A percentile compares a stretch with the other conserved stretches of the same genome.
These are phyloP conservation scores for Pseudochromis fuscus DNA, from an alignment of 2,797 vertebrate genomes.

Conservation along the genomic window DNA sequence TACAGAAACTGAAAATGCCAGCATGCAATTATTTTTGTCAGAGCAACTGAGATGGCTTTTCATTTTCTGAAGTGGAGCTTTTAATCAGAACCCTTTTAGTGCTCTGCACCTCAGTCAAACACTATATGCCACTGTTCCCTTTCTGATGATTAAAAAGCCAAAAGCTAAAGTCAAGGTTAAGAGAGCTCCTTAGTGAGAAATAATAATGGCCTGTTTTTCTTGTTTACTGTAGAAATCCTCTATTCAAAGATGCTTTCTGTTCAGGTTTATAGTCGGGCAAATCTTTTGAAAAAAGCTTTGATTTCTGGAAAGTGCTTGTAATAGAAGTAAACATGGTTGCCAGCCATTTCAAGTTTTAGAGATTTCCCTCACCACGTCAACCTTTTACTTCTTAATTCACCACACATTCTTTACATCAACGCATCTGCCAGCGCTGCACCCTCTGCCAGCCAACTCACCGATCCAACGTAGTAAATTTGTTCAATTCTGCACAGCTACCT, in stretches of 20 bases:
- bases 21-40: conserved; percentile 43
- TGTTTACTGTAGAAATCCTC: conserved; percentile 14
- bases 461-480: conserved; percentile 30
- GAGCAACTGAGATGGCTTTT: conserved; percentile 50
- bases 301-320: conserved; percentile 24
- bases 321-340: conserved; percentile 29
- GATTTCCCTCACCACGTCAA: conserved; percentile 4
- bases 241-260: conserved; percentile 6
- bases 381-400: conserved; percentile 33
- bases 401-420: conserved; percentile 9
- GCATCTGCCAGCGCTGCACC: conserved; percentile 28
- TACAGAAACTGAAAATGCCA: conserved; percentile 60
- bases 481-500: conserved; percentile 39
- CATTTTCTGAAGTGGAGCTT: conserved; percentile 59
- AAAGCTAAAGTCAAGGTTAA: conserved; percentile 21
- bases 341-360: conserved; percentile 37
- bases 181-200: background rate
- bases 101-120: conserved; percentile 33
- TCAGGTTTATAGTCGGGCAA: conserved; percentile 1
- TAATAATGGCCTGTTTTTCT: background rate
- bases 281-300: conserved; percentile 14
- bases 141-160: conserved; percentile 33
- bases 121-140: conserved; percentile 5
- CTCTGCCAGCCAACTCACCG: conserved; percentile 27
- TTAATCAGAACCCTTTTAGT: conserved; percentile 64